A percentile compares a stretch with the other conserved stretches of the same genome.
phyloP scores from a whole-genome alignment of 2,797 vertebrate genomes.

The Craterocephalus amniculus region DNA sequence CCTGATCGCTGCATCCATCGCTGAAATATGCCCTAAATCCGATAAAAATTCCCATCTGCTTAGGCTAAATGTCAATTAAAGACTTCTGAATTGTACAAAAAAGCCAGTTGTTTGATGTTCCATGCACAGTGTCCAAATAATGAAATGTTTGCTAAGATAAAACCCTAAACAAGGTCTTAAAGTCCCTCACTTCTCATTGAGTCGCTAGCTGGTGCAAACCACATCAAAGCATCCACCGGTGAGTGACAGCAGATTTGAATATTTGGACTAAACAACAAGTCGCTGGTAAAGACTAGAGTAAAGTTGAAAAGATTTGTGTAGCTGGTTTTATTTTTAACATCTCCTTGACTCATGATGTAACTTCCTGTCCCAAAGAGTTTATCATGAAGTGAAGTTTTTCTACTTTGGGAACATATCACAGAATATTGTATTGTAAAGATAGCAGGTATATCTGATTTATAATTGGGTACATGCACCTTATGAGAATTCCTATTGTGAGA shows the following conservation, averaged over 20 bases:
- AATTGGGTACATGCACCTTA: slow-evolving; percentile 11
- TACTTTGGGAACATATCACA: background rate
- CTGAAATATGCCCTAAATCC: background rate
- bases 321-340: background rate
- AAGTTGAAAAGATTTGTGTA: background rate
- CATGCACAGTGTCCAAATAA: background rate
- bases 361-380: background rate
- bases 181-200: background rate
- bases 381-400: background rate
- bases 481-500: slow-evolving; percentile 5
- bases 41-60: background rate
- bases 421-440: background rate
- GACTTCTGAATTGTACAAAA: background rate
- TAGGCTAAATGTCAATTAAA: background rate
- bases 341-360: slow-evolving; percentile 5
- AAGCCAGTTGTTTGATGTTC: background rate
- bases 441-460: slow-evolving; percentile 10
- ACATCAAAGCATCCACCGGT: too few species aligned
- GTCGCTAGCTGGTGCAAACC: background rate
- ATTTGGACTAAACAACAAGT: too few species aligned
- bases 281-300: too few species aligned
- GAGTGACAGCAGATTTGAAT: too few species aligned
- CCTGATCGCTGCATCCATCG: background rate
- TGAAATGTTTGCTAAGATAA: background rate
- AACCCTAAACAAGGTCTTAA: background rate